Conservation (phyloP, 2,888 invertebrate genomes). For the Empis livida region DNA sequence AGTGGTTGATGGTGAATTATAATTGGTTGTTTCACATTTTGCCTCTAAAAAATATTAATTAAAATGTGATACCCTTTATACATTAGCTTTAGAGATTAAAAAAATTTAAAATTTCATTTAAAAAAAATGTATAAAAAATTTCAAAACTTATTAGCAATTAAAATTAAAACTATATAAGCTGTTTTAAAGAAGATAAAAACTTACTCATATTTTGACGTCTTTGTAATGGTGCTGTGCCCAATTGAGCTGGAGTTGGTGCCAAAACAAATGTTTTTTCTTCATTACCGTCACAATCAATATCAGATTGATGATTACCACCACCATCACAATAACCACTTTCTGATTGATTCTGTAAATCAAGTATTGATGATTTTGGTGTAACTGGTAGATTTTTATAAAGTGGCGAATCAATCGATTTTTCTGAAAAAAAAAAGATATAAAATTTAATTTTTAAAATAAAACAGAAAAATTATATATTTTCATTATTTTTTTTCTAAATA, state of each 20-base stretch:
- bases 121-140: too few relatives aligned
- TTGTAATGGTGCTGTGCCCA: constrained; percentile 80
- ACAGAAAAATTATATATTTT: background rate
- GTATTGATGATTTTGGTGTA: constrained; percentile 29
- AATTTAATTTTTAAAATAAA: background rate
- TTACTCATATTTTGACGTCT: constrained; percentile 72
- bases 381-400: constrained; percentile 21
- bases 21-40: background rate
- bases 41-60: constrained; percentile 7
- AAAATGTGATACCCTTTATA: background rate
- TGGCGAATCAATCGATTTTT: background rate
- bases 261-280: constrained; percentile 50
- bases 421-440: background rate
- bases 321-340: constrained; percentile 12
- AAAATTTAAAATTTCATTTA: too few relatives aligned
- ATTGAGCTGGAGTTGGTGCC: constrained; percentile 88
- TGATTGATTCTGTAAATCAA: constrained; percentile 9
- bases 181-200: constrained; percentile 11
- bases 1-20: background rate
- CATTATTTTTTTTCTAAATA: background rate
- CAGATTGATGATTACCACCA: constrained; percentile 21
- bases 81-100: too few relatives aligned
- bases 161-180: too few relatives aligned
- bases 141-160: too few relatives aligned
- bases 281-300: constrained; percentile 14